Base-by-base conservation (phyloP, 1,140 invertebrate genomes). In the Lutraria rhynchaena region DNA sequence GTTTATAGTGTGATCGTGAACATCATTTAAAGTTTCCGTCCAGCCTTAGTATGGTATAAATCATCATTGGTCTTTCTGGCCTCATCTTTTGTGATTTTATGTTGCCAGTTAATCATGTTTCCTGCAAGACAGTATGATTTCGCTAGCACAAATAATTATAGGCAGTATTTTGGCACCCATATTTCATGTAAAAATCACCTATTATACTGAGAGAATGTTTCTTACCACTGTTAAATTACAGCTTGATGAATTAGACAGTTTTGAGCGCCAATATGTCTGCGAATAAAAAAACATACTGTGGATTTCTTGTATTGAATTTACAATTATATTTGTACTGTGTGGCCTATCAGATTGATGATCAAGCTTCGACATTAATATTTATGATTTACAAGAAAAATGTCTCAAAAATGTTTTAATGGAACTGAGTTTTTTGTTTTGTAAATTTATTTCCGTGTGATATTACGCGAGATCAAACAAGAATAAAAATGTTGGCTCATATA, bases 111-210 rank as follows among this genome's bases (percentile, higher is more conserved):
- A 58, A 74, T 74, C 71, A 74, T 61, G 29, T 77, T 53, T 7
- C 17, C 24, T 55, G 41, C 49, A 31, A 65, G 74, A 77, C 74
- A 65, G 37, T 51, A 65, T 77, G 58, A 77, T 65, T 65, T 77
- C 74, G 51, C 61, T 65, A 37, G 44, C 65, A 77, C 57, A 77
- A 77, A 77, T 77, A 77, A 77, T 77, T 77, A 77, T 35, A 51
- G 74, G 15, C 37, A 31, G 74, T 77, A 77, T 77, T 77, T 41
- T 46, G 55, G 37, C 61, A 37, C 27, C 74, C 74, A 77, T 77
- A 77, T 77, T 77, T 77, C 74, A 77, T 77, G 74, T 77, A 77
- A 77, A 77, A n/a, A 24, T 33, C 24, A 24, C 24, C 24, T 41
- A 67, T 58, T 77, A 57, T 67, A 31, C 69, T 35, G 51, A 51